phyloP scores from a whole-genome alignment of 2,888 invertebrate species.

The Andrena fulva region DNA sequence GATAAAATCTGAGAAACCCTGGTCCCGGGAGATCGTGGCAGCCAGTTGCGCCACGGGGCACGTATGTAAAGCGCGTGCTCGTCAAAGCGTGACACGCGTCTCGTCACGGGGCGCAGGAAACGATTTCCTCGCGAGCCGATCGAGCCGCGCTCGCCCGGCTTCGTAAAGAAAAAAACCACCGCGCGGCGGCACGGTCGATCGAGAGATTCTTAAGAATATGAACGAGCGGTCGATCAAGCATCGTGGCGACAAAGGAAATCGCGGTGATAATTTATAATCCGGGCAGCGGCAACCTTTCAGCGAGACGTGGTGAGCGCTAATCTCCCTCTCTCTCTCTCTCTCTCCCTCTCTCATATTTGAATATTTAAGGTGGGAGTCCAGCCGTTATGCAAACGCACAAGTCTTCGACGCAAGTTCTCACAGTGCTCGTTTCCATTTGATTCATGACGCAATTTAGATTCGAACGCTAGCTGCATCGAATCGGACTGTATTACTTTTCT shows the following conservation, averaged over 20 bases:
- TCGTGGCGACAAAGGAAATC: conserved; percentile 16
- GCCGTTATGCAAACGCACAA: conserved; percentile 39
- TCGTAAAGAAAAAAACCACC: background rate
- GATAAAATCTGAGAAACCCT: conserved; percentile 48
- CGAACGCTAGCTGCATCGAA: conserved; percentile 22
- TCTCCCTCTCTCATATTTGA: conserved; percentile 2
- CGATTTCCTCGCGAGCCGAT: conserved; percentile 29
- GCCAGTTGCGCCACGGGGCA: conserved; percentile 43
- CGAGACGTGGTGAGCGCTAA: conserved; percentile 22
- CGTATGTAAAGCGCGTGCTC: conserved; percentile 30
- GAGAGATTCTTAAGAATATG: background rate
- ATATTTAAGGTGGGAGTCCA: conserved; percentile 23
- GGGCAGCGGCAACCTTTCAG: background rate
- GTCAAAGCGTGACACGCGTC: conserved; percentile 58
- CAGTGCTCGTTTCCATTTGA: conserved; percentile 32
- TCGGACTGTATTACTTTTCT: conserved; percentile 1
- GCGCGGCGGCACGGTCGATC: background rate
- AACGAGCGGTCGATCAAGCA: background rate
- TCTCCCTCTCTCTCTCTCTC: background rate
- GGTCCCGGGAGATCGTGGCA: conserved; percentile 26
- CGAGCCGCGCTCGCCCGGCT: background rate
- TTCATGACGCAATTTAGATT: conserved; percentile 42
- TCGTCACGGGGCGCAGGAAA: conserved; percentile 41
- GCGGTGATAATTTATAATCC: conserved; percentile 18
- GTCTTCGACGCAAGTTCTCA: conserved; percentile 44